These are phyloP conservation scores for Trypoxylon attenuatum DNA, from an alignment of 2,888 invertebrate genomes.

Conservation along the genomic window DNA sequence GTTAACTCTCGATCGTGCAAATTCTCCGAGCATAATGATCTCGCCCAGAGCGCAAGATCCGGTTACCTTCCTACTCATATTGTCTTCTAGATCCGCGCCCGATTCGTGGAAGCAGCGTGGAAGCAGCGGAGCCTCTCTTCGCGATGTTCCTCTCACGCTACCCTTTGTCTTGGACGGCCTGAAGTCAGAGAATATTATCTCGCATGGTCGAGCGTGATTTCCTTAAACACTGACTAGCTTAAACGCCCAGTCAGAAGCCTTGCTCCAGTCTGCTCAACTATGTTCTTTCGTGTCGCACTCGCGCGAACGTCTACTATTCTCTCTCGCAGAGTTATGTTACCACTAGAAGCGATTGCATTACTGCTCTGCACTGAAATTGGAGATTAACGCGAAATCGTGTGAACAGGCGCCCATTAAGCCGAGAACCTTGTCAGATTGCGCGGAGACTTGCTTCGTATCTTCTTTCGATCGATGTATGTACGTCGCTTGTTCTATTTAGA, in stretches of 20 bases:
- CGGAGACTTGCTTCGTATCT: slow-evolving; percentile 60
- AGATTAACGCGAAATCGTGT: not conserved
- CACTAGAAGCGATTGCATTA: slow-evolving; percentile 2
- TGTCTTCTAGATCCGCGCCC: slow-evolving; percentile 38
- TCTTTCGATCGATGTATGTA: slow-evolving; percentile 61
- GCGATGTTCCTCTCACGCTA: slow-evolving; percentile 29
- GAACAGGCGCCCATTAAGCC: not conserved
- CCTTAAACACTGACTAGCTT: slow-evolving; percentile 1
- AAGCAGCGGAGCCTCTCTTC: slow-evolving; percentile 28
- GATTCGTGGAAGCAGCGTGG: slow-evolving; percentile 40
- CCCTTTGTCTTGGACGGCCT: slow-evolving; percentile 34
- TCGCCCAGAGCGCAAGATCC: slow-evolving; percentile 51
- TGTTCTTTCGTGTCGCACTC: slow-evolving; percentile 3
- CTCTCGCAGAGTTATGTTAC: slow-evolving; percentile 20
- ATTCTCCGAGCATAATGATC: slow-evolving; percentile 52
- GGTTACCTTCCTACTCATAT: slow-evolving; percentile 48
- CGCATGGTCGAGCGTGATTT: slow-evolving; percentile 18
- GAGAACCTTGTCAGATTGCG: slow-evolving; percentile 53
- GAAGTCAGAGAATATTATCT: slow-evolving; percentile 34
- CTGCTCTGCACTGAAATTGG: not conserved
- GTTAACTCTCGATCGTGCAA: slow-evolving; percentile 58
- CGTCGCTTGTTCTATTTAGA: slow-evolving; percentile 20
- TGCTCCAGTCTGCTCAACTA: not conserved
- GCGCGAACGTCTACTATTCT: slow-evolving; percentile 11
- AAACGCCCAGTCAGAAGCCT: slow-evolving; percentile 1